Evolutionary conservation across 2,797 vertebrate genomes (phyloP).

Genomic region (Helarctos malayanus): DNA sequence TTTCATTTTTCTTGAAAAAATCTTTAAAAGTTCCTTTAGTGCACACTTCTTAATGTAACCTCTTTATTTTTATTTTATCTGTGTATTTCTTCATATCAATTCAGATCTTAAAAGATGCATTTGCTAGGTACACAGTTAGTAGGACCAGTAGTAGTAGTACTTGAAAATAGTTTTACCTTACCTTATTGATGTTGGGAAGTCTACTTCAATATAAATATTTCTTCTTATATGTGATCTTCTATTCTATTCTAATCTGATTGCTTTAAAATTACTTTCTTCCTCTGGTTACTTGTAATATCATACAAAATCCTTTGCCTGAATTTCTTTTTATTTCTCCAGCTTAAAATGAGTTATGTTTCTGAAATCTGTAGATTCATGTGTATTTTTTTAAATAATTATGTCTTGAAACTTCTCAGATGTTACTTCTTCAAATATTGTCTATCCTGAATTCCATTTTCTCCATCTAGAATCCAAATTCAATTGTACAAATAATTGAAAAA

Average conservation of each 20-base stretch:
- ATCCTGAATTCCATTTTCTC: not conserved
- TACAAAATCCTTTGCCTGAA: not conserved
- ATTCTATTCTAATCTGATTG: not conserved
- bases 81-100: not conserved
- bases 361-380: not conserved
- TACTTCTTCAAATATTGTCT: not conserved
- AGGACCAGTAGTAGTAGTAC: not conserved
- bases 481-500: not conserved
- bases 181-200: not conserved
- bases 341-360: not conserved
- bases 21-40: not conserved
- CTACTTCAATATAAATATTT: not conserved
- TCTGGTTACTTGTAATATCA: not conserved
- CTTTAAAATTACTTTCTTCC: not conserved
- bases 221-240: not conserved
- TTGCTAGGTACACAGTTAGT: not conserved
- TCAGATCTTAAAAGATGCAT: not conserved
- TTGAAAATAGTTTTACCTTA: not conserved
- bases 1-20: not conserved
- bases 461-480: not conserved
- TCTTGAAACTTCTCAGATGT: not conserved
- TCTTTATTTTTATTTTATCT: not conserved
- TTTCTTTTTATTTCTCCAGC: not conserved
- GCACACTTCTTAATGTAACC: not conserved
- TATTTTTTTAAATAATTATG: not conserved